These are phyloP conservation scores for Campoplex nolae DNA, from an alignment of 2,888 invertebrate species.

Conservation along the genomic window DNA sequence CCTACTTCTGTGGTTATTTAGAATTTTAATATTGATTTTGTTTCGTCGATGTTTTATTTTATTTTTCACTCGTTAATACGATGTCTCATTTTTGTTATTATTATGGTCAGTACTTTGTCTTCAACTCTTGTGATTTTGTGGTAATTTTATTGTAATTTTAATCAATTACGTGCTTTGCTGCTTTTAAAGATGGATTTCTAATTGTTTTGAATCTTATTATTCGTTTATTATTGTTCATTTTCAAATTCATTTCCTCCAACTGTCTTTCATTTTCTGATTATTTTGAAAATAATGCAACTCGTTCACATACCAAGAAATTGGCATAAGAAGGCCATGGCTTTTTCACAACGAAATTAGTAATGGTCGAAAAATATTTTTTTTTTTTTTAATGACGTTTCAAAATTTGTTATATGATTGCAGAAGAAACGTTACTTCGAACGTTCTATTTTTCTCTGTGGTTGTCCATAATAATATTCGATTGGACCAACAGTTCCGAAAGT, in stretches of 20 bases:
- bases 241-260: neutral
- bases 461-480: neutral
- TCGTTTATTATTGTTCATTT: neutral
- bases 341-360: neutral
- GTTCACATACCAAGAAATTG: neutral
- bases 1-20: neutral
- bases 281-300: neutral
- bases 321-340: neutral
- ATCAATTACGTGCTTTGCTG: neutral
- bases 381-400: neutral
- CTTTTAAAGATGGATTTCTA: neutral
- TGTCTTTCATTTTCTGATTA: neutral
- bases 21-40: neutral
- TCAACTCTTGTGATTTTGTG: neutral
- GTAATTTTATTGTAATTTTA: neutral
- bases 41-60: neutral
- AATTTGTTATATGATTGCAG: neutral
- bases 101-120: neutral
- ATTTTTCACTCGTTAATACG: neutral
- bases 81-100: neutral
- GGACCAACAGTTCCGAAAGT: neutral
- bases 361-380: neutral
- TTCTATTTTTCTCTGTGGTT: neutral
- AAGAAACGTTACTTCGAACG: neutral
- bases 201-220: neutral